phyloP scores from a whole-genome alignment of 2,888 invertebrate species.

The Diachrysia chrysitis region DNA sequence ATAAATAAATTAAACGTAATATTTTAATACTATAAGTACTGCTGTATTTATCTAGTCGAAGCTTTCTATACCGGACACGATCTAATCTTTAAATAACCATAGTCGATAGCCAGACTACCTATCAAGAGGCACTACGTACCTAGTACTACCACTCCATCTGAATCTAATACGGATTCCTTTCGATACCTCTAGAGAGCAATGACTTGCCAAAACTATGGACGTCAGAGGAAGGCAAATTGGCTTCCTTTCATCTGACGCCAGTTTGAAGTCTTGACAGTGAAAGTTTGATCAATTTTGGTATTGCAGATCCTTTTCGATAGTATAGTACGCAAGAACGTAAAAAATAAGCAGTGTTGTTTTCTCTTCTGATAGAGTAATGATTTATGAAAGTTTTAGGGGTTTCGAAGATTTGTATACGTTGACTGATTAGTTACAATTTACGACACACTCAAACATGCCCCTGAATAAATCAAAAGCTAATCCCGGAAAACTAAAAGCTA shows the following conservation, averaged over 20 bases:
- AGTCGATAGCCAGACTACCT: slow-evolving; percentile 56
- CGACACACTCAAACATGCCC: not conserved
- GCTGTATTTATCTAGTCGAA: slow-evolving; percentile 33
- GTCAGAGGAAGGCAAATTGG: slow-evolving; percentile 35
- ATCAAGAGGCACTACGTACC: slow-evolving; percentile 63
- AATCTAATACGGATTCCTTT: slow-evolving; percentile 43
- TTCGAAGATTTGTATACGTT: no score
- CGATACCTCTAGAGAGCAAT: slow-evolving; percentile 23
- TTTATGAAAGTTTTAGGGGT: not conserved
- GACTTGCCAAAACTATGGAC: slow-evolving; percentile 25
- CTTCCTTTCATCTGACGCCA: slow-evolving; percentile 33
- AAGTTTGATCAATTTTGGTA: slow-evolving; percentile 58
- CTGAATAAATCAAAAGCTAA: slow-evolving; percentile 3
- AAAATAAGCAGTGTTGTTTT: not conserved
- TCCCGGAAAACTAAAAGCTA: not conserved
- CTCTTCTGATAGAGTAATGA: not conserved
- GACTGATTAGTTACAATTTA: not conserved
- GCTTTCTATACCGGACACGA: slow-evolving; percentile 64
- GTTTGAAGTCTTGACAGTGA: slow-evolving; percentile 61
- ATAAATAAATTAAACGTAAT: slow-evolving; percentile 37
- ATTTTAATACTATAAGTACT: slow-evolving; percentile 34
- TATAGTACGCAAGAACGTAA: not conserved
- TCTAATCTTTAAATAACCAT: slow-evolving; percentile 61
- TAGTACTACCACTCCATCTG: slow-evolving; percentile 45
- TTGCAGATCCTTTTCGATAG: slow-evolving; percentile 40